Percentiles rank a stretch among this genome's conserved stretches.
These are phyloP conservation scores for Phylloscopus trochiloides DNA, from an alignment of 2,113 vertebrate species.

Conservation along the genomic window DNA sequence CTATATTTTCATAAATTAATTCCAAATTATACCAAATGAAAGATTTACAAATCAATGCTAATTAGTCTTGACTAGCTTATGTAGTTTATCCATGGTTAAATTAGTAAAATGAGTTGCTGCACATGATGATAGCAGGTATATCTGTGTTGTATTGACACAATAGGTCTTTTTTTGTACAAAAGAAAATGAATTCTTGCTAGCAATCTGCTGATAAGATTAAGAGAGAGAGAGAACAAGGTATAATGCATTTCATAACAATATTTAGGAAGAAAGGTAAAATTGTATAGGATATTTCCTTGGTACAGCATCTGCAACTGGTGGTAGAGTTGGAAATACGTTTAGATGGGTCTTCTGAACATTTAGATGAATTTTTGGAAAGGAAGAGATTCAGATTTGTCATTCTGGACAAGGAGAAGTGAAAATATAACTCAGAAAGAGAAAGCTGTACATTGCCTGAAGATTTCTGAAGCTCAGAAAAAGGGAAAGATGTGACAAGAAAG, in stretches of 20 bases:
- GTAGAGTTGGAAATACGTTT: background rate
- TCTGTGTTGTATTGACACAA: background rate
- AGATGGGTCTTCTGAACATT: background rate
- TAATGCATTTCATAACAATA: background rate
- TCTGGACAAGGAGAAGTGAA: background rate
- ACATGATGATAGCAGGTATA: background rate
- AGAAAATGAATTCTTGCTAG: background rate
- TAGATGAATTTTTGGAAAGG: background rate
- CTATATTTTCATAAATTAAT: background rate
- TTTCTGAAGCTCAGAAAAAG: background rate
- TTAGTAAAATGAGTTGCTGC: background rate
- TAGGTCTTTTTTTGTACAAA: background rate
- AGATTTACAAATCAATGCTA: background rate
- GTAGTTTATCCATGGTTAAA: background rate
- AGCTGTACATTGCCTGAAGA: accelerated
- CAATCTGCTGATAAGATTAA: background rate
- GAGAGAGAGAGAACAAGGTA: background rate
- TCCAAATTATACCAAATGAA: background rate
- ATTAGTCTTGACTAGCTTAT: background rate
- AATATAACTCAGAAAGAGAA: background rate
- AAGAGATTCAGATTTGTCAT: background rate
- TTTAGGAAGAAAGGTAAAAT: background rate
- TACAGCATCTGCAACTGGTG: background rate
- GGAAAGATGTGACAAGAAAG: background rate
- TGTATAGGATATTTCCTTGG: background rate